A percentile compares a stretch with the other conserved stretches of the same genome.
Conservation (phyloP, 2,797 vertebrate genomes). For the Cynopterus sphinx region DNA sequence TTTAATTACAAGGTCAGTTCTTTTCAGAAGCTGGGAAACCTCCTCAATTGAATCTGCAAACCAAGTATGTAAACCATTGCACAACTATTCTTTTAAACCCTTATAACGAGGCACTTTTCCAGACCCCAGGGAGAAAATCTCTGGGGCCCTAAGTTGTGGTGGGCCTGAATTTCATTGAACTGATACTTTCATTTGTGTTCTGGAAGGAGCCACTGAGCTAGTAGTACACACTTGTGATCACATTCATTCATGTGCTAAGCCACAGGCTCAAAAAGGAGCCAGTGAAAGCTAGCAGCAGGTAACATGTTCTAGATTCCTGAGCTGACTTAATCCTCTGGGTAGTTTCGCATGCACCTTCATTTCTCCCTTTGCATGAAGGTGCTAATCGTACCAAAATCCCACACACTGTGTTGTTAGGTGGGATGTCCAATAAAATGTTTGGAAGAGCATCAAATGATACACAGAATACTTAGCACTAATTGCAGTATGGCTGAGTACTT, state of each 20-base stretch:
- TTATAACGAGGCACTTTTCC: slow-evolving; percentile 55
- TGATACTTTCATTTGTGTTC: slow-evolving; percentile 18
- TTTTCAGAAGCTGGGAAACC: slow-evolving; percentile 62
- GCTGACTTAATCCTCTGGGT: background rate
- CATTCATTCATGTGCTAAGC: slow-evolving; percentile 20
- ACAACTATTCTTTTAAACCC: slow-evolving; percentile 59
- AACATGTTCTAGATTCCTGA: slow-evolving; percentile 45
- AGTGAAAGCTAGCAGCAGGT: background rate
- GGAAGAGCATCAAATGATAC: slow-evolving; percentile 54
- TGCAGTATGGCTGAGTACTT: slow-evolving; percentile 46
- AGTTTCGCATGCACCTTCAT: slow-evolving; percentile 24
- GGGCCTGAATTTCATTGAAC: slow-evolving; percentile 49
- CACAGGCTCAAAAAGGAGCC: slow-evolving; percentile 19
- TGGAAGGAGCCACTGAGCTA: slow-evolving; percentile 4
- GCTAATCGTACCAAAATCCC: slow-evolving; percentile 41
- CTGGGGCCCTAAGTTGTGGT: background rate
- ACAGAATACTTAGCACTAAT: slow-evolving; percentile 59
- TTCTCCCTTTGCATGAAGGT: background rate
- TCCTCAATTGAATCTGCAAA: slow-evolving; percentile 63
- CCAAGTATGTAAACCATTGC: slow-evolving; percentile 64
- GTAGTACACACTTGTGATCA: slow-evolving; percentile 20
- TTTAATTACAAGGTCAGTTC: slow-evolving; percentile 60
- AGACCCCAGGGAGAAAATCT: slow-evolving; percentile 56
- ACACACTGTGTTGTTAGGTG: slow-evolving; percentile 53
- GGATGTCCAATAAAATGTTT: slow-evolving; percentile 61